Conservation (phyloP, 2,113 vertebrate genomes). For the Colossoma macropomum region DNA sequence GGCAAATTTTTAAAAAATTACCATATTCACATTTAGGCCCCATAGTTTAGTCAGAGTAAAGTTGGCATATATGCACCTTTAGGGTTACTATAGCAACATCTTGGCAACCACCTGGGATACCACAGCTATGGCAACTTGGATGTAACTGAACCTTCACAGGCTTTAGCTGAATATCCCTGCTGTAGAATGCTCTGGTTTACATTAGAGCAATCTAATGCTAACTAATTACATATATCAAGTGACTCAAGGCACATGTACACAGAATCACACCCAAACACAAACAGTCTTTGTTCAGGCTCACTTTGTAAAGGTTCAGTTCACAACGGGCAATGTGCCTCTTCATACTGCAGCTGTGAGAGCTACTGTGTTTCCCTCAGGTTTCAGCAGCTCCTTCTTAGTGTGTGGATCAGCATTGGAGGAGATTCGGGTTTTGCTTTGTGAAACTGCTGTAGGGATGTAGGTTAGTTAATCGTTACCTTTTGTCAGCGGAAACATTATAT, state of each 20-base stretch:
- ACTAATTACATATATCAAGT: not conserved
- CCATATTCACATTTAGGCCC: too few species aligned
- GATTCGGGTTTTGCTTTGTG: not conserved
- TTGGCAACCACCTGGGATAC: too few species aligned
- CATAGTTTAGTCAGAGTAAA: too few species aligned
- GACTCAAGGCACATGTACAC: not conserved
- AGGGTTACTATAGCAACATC: too few species aligned
- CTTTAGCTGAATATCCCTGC: too few species aligned
- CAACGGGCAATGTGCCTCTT: too few species aligned
- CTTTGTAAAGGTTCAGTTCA: not conserved
- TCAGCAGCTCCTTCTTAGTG: not conserved
- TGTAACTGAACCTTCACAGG: too few species aligned
- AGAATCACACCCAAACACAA: not conserved
- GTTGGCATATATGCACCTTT: too few species aligned
- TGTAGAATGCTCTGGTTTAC: not conserved
- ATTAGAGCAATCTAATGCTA: not conserved
- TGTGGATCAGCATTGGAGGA: not conserved
- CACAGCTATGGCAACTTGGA: too few species aligned
- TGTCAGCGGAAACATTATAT: not conserved
- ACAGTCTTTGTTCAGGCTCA: not conserved
- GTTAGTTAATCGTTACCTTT: not conserved
- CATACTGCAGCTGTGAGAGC: too few species aligned
- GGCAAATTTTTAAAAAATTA: too few species aligned
- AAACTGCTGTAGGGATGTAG: not conserved
- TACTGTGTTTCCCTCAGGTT: not conserved